Conservation (phyloP, 1,140 invertebrate genomes). For the Meloidogyne chitwoodi region DNA sequence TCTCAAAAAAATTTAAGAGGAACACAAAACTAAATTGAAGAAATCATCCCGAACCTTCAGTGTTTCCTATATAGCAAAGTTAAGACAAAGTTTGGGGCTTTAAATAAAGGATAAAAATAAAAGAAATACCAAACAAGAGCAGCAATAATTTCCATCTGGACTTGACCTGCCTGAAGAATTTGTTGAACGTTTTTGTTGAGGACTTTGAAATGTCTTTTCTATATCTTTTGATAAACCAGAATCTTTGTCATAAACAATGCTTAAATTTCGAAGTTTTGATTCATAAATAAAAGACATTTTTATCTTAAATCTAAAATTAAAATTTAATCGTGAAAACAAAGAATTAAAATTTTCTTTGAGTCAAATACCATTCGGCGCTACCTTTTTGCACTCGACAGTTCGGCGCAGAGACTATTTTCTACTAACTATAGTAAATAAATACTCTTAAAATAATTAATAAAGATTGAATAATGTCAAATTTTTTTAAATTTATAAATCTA, state of each 20-base stretch:
- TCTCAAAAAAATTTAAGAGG: no score
- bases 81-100: no score
- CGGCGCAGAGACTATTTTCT: no score
- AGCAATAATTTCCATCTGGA: conserved; percentile 14
- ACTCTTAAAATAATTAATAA: no score
- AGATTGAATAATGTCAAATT: no score
- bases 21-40: no score
- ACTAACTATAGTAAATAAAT: no score
- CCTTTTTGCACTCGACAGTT: no score
- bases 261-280: conserved; percentile 19
- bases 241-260: conserved; percentile 27
- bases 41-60: no score
- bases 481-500: no score
- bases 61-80: no score
- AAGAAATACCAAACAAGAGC: conserved; percentile 11
- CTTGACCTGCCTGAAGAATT: conserved; percentile 9
- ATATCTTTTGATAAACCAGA: conserved; percentile 23
- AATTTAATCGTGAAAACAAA: not conserved
- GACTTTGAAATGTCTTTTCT: conserved; percentile 15
- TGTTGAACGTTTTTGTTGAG: conserved; percentile 7
- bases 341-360: not conserved
- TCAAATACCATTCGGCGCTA: no score
- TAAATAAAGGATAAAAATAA: not conserved
- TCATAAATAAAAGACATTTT: conserved; percentile 25
- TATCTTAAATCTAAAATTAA: not conserved